Evolutionary conservation across 1,140 invertebrate species (phyloP), one percentile per base, ranked within the genome.

Genomic region (Anastrepha obliqua): DNA sequence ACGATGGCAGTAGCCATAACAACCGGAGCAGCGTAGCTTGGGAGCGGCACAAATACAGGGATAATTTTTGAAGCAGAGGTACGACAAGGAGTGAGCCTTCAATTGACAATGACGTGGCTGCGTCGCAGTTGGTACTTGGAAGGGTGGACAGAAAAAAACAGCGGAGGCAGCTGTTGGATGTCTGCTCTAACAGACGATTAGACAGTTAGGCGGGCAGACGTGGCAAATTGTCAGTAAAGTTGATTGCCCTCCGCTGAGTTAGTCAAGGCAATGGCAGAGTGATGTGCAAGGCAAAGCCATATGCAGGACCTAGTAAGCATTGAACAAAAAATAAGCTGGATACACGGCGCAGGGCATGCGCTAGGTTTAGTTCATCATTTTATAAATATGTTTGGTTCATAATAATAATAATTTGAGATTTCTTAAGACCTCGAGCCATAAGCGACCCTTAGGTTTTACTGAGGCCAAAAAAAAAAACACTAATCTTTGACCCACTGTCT

Each of bases 151-250:
- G 20, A 70, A 58, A 81, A 7, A 20, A 20, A 20, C 44, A 42
- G 47, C 7, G 55, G 17, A 17, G 55, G 47, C 47, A 55, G 74
- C 47, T 81, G 74, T 47, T 81, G n/a, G 15, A 44, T 74, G 70
- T 74, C 42, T 74, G 44, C 70, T 74, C 9, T 29, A 74, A 74
- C 64, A 67, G 62, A 11, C 64, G n/a, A 20, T 5, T 20, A 13
- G 15, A 74, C 67, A 47, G 11, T 6, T 20, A 39, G 20, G 20
- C 65, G 13, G 20, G 39, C 64, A 67, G 42, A 74, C 47, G 74
- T 55, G 74, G 44, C 17, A 81, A 74, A n/a, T 17, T 74, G 74
- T 42, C 20, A 81, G 67, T 29, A 81, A 81, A 81, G 74, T 81
- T 81, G 42, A 81, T 81, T 81, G 74, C 55, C 47, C 74, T 81